Evolutionary conservation across 1,140 invertebrate species (phyloP), one percentile per base, ranked within the genome.

Genomic region (Brachionus rotundiformis): DNA sequence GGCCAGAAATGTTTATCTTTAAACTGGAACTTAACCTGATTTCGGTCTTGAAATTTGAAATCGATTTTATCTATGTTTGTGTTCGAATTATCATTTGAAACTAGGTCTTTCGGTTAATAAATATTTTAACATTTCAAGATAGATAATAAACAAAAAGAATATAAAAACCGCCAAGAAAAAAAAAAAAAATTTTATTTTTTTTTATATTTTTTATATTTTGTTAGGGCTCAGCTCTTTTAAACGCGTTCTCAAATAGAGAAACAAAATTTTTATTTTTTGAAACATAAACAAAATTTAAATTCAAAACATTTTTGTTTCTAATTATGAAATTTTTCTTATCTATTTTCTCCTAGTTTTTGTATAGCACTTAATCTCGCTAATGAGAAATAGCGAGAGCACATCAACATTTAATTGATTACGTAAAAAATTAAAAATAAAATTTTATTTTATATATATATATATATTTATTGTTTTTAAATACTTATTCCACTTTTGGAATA

Each of bases 71-170:
- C 47, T 54, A 54, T 54, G 47, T 54, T 54, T 19, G 19, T 54
- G 47, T 54, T 54, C 47, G 47, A 54, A 54, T 54, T 54, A 54
- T 54, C 47, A 54, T 33, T 68, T 36, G 31, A 68, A 68, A 68
- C 63, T 68, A 68, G 63, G 63, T 68, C 63, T 68, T 68, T 68
- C 63, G 63, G 63, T 68, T 68, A 68, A 68, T 68, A 68, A 68
- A 33, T 68, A 63, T 29, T 29, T 63, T 63, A 63, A 63, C 61
- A 63, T 63, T 68, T 68, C 63, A 68, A 68, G n/a, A 68, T 36
- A 31, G 33, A 68, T 54, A 23, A 68, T 68, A 68, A 68, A 68
- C 63, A 68, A 33, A 31, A 68, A 68, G 13, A 36, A 68, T 36
- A 10, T 36, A 8, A 19, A 68, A 68, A 36, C 27, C 29, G 16